phyloP scores from a whole-genome alignment of 1,140 invertebrate genomes.

The Mactra quadrangularis region DNA sequence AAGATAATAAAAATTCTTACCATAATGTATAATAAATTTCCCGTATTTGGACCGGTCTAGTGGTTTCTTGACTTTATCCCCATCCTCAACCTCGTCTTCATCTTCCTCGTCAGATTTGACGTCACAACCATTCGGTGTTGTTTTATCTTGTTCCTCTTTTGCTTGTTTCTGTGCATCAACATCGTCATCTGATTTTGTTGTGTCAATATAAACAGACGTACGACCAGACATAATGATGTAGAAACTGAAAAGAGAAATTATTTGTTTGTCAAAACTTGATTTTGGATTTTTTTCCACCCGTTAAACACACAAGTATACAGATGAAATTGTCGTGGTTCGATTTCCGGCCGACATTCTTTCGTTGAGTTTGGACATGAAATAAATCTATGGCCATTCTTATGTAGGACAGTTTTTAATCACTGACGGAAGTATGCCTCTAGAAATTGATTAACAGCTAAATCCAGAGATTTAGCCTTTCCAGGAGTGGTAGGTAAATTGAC shows the following conservation, averaged over 20 bases:
- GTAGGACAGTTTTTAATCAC: no score
- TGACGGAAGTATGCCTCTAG: no score
- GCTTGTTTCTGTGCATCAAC: neutral
- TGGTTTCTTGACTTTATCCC: slow-evolving; percentile 61
- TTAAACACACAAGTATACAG: no score
- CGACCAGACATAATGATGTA: slow-evolving; percentile 78
- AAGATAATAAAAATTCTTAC: slow-evolving; percentile 65
- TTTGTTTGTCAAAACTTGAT: no score
- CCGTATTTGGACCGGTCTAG: slow-evolving; percentile 68
- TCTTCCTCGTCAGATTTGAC: neutral
- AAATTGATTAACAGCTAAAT: no score
- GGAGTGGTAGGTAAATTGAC: no score
- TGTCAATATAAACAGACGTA: slow-evolving; percentile 78
- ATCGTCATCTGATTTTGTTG: slow-evolving; percentile 76
- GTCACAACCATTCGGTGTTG: neutral
- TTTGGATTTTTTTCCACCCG: no score
- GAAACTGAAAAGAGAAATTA: slow-evolving; percentile 68
- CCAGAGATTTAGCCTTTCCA: no score
- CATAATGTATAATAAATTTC: slow-evolving; percentile 74
- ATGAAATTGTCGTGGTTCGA: no score
- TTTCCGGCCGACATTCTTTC: no score
- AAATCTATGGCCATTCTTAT: no score
- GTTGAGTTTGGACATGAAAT: no score
- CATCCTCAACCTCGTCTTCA: slow-evolving; percentile 16
- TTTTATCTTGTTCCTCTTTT: neutral